Evolutionary conservation across 1,140 invertebrate genomes (phyloP).

Genomic region (Drosophila pandora): DNA sequence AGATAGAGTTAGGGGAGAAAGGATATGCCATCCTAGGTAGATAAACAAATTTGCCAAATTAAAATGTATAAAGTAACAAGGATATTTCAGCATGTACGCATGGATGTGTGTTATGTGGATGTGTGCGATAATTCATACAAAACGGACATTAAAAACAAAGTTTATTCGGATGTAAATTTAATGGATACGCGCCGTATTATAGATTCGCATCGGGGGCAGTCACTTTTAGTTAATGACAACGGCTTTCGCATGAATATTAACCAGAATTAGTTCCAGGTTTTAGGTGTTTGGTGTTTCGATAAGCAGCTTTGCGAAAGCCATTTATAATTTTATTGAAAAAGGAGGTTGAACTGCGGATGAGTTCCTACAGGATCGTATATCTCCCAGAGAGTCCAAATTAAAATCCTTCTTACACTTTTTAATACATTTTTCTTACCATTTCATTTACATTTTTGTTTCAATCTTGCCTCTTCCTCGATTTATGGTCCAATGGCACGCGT

Average conservation of each 20-base stretch:
- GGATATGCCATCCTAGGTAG: constrained; percentile 12
- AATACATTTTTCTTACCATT: background rate
- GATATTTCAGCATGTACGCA: constrained; percentile 18
- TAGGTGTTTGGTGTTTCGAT: background rate
- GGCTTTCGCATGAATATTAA: background rate
- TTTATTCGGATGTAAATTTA: constrained; percentile 21
- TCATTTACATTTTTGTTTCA: background rate
- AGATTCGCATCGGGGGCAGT: background rate
- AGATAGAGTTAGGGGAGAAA: background rate
- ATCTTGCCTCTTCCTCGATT: constrained; percentile 2
- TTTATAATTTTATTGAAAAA: background rate
- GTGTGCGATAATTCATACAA: constrained; percentile 39
- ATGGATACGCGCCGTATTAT: constrained; percentile 3
- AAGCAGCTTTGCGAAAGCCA: background rate
- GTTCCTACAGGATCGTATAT: too few species aligned
- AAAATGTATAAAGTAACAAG: constrained; percentile 52
- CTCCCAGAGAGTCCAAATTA: background rate
- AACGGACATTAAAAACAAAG: constrained; percentile 28
- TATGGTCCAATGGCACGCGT: background rate
- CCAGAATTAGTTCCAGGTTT: background rate
- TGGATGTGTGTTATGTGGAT: background rate
- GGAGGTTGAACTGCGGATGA: too few species aligned
- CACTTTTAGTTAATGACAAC: background rate
- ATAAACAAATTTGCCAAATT: constrained; percentile 47
- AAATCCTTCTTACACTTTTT: constrained; percentile 1